Evolutionary conservation across 2,113 vertebrate genomes (phyloP), one percentile per base, ranked within the genome.

Genomic region (Heterochromis multidens): DNA sequence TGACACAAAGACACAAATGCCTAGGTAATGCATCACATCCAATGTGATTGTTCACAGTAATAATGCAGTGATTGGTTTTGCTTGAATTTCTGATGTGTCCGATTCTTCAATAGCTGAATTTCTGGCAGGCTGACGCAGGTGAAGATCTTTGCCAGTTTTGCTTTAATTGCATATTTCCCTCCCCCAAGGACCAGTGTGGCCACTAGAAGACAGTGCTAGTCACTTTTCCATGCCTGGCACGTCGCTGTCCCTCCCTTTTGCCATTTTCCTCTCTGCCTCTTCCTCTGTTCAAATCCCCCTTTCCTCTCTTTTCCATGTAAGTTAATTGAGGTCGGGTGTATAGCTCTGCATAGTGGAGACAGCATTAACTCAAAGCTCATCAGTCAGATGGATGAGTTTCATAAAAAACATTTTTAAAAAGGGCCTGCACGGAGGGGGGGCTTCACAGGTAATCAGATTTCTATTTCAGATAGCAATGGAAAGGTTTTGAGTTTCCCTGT

Each of bases 291-390:
- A 90, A 85, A 82, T 80, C 76, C 12, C 13, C 25, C 62, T 82
- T 61, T 81, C 21, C 81, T 82, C 57, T 84, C 85, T 78, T 76
- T 58, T 83, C 87, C 60, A 58, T 56, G 57, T 49, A 62, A 93
- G 89, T 92, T 93, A 94, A 94, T 94, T 92, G 85, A 91, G 91
- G 91, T 89, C 79, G 63, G 83, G 52, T 31, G 58, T 84, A 78
- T 74, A 65, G 62, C 82, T 80, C 81, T 84, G 86, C 77, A 86
- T 87, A 43, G 63, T 43, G 63, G 25, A 85, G 77, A 79, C 80
- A 17, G 80, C 80, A 89, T 92, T 92, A 81, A 86, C 76, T 90
- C 82, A 62, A 70, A 87, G 85, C 87, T 89, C 86, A 82, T 87
- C 76, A 81, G 58, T 57, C 54, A 83, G 77, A 84, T 10, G 3